phyloP scores from a whole-genome alignment of 2,888 invertebrate genomes.

The Trichopria drosophilae region DNA sequence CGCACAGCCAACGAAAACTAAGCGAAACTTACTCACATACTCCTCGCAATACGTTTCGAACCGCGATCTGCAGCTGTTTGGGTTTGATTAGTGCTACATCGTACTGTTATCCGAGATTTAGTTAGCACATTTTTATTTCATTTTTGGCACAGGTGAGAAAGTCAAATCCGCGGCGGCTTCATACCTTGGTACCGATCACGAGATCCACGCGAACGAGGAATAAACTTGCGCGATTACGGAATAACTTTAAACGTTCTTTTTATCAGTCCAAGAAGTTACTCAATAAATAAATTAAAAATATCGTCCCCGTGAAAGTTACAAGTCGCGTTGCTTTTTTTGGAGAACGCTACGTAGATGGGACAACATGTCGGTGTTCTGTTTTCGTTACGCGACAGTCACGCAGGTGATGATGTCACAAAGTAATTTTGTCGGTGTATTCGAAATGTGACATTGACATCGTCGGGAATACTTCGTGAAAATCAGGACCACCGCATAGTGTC shows the following conservation, averaged over 20 bases:
- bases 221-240: too few species aligned
- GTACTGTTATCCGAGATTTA: constrained; percentile 48
- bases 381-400: background rate
- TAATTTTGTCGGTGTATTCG: constrained; percentile 3
- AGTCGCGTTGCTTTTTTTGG: background rate
- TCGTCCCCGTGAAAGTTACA: too few species aligned
- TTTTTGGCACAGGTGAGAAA: too few species aligned
- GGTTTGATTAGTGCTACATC: constrained; percentile 61
- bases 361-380: constrained; percentile 12
- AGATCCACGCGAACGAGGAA: too few species aligned
- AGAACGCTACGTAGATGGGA: constrained; percentile 1
- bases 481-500: background rate
- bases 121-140: constrained; percentile 3
- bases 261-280: too few species aligned
- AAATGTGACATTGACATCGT: constrained; percentile 25
- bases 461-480: background rate
- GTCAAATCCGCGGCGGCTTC: too few species aligned
- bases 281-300: too few species aligned
- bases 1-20: constrained; percentile 43
- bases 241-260: too few species aligned
- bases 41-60: constrained; percentile 57
- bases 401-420: constrained; percentile 5
- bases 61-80: constrained; percentile 61
- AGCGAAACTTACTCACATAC: constrained; percentile 35
- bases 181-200: too few species aligned